phyloP scores from a whole-genome alignment of 1,140 invertebrate species.

The Anoplophora glabripennis region DNA sequence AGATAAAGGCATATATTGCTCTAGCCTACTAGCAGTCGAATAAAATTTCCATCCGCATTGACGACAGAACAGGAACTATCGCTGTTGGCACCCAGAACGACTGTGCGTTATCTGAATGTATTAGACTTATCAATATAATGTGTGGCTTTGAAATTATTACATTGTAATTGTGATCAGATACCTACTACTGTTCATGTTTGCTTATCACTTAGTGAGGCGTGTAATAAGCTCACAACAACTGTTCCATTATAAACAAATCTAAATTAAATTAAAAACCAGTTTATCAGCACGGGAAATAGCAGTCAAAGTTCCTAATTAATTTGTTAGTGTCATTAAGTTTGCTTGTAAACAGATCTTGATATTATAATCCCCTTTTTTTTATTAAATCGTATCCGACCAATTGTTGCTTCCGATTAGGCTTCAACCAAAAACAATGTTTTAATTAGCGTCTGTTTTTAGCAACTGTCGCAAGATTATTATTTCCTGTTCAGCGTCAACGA shows the following conservation, averaged over 20 bases:
- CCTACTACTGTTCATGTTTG: slow-evolving; percentile 35
- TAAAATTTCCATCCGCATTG: no score
- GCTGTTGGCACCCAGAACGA: no score
- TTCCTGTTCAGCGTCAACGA: not conserved
- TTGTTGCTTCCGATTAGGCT: not conserved
- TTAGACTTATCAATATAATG: slow-evolving; percentile 2
- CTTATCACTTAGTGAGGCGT: slow-evolving; percentile 38
- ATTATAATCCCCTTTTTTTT: slow-evolving; percentile 15
- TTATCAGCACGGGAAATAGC: no score
- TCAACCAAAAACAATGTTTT: not conserved
- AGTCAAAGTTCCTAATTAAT: no score
- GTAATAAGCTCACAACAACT: slow-evolving; percentile 40
- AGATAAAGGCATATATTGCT: no score
- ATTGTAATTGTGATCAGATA: slow-evolving; percentile 28
- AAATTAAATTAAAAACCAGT: no score
- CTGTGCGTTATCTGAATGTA: not conserved
- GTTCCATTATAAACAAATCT: slow-evolving; percentile 23
- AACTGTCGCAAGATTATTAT: not conserved
- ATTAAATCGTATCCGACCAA: slow-evolving; percentile 4
- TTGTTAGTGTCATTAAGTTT: not conserved
- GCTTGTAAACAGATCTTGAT: not conserved
- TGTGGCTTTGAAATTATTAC: slow-evolving; percentile 25
- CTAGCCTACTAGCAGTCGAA: no score
- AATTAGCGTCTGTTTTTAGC: not conserved
- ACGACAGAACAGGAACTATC: no score